Percentiles rank a stretch among this genome's conserved stretches.
phyloP scores from a whole-genome alignment of 2,797 vertebrate species.

The Pagetopsis macropterus region DNA sequence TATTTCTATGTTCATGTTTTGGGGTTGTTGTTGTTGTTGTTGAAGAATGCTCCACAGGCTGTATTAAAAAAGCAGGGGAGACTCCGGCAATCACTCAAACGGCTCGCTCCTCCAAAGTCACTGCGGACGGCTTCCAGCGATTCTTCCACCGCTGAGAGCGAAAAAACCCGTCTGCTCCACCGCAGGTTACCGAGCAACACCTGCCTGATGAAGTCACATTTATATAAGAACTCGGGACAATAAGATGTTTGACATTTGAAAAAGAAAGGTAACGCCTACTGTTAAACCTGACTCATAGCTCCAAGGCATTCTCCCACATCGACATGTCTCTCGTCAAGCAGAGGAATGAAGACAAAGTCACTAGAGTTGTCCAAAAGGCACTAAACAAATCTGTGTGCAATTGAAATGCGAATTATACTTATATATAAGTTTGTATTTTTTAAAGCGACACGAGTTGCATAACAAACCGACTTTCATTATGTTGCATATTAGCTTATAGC shows the following conservation, averaged over 20 bases:
- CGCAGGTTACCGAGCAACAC: not conserved
- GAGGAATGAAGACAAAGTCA: no score
- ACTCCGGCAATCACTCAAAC: conserved; percentile 51
- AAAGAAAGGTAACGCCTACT: not conserved
- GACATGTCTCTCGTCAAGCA: no score
- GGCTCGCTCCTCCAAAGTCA: conserved; percentile 47
- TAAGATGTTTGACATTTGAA: not conserved
- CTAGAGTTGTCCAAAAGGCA: not conserved
- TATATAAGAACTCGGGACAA: not conserved
- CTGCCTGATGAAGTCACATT: conserved; percentile 20
- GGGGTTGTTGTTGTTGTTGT: conserved; percentile 19
- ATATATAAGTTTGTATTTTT: no score
- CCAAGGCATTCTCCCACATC: conserved; percentile 3
- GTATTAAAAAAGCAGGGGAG: conserved; percentile 33
- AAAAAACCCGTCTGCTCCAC: not conserved
- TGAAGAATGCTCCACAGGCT: conserved; percentile 32
- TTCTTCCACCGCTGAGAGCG: conserved; percentile 5
- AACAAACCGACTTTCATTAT: not conserved
- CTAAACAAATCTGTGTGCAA: conserved; percentile 1
- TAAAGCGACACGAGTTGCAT: no score
- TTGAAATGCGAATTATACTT: not conserved
- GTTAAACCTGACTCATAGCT: conserved; percentile 9
- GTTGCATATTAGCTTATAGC: conserved; percentile 27
- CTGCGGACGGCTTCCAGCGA: conserved; percentile 30
- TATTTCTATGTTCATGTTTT: conserved; percentile 30